Percentiles rank a stretch among this genome's conserved stretches.
Conservation (phyloP, 37 sponge, comb jelly and placozoan species). For the Chondrosia reniformis region DNA sequence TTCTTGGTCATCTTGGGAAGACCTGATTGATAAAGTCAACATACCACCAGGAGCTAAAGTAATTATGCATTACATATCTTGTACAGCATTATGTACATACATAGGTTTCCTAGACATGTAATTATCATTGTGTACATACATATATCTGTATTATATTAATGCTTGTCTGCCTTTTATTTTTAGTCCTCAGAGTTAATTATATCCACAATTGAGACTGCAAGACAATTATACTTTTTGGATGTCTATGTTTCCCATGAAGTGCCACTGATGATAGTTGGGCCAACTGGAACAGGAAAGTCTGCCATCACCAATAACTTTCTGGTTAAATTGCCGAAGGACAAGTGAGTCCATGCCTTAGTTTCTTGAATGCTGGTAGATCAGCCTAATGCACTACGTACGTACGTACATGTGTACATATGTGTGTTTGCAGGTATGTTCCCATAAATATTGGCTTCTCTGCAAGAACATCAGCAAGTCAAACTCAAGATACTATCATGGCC, state of each 20-base stretch:
- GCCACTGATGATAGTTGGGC: slow-evolving; percentile 91
- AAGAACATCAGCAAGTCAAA: slow-evolving; percentile 90
- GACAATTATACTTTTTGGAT: slow-evolving; percentile 87
- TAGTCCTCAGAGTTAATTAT: slow-evolving; percentile 94
- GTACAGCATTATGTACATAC: neutral
- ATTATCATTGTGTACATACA: neutral
- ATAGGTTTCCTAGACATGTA: neutral
- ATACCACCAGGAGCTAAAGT: slow-evolving; percentile 76
- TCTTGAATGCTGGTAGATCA: no score
- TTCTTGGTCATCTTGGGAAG: slow-evolving; percentile 81
- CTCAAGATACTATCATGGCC: slow-evolving; percentile 94
- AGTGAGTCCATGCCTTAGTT: no score
- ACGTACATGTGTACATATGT: neutral
- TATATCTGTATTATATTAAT: neutral
- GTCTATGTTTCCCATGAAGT: slow-evolving; percentile 64
- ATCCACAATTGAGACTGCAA: slow-evolving; percentile 85
- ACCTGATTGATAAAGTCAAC: slow-evolving; percentile 55
- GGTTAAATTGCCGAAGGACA: slow-evolving; percentile 80
- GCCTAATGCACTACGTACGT: no score
- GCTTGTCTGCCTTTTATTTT: neutral
- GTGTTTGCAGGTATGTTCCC: slow-evolving; percentile 78
- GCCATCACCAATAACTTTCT: slow-evolving; percentile 95
- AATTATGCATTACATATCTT: neutral
- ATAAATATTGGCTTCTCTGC: slow-evolving; percentile 97
- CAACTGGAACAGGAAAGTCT: slow-evolving; percentile 98